Percentiles rank a stretch among this genome's conserved stretches.
Evolutionary conservation across 2,888 invertebrate genomes (phyloP).

Genomic region (Agonopterix arenella): DNA sequence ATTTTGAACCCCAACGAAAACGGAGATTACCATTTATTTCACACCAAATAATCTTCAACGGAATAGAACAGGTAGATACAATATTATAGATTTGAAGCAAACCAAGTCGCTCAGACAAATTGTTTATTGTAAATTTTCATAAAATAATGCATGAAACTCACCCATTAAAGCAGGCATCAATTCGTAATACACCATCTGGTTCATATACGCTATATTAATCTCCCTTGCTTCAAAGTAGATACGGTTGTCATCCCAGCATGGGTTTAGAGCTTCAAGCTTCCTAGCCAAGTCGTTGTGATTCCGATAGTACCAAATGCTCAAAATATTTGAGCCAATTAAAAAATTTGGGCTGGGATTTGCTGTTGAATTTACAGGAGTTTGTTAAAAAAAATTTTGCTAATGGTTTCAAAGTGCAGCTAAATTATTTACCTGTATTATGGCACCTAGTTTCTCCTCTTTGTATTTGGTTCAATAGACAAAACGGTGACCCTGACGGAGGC

Average conservation of each 20-base stretch:
- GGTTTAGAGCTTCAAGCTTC: constrained; percentile 81
- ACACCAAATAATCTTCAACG: too few species aligned
- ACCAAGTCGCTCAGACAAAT: too few species aligned
- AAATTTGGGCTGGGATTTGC: constrained; percentile 15
- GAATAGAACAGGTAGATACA: too few species aligned
- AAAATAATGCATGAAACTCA: not conserved
- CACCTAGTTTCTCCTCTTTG: constrained; percentile 38
- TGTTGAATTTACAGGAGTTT: not conserved
- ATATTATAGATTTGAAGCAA: too few species aligned
- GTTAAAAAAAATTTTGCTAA: too few species aligned
- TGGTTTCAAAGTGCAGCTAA: too few species aligned
- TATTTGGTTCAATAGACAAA: constrained; percentile 30
- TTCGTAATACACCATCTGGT: constrained; percentile 88
- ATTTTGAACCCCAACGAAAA: too few species aligned
- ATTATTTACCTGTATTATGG: constrained; percentile 33
- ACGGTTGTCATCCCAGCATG: constrained; percentile 91
- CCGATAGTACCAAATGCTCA: constrained; percentile 48
- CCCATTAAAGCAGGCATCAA: constrained; percentile 86
- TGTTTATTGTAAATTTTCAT: not conserved
- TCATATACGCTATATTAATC: constrained; percentile 84
- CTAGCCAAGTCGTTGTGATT: constrained; percentile 88
- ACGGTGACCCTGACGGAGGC: constrained; percentile 20
- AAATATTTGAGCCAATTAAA: constrained; percentile 24
- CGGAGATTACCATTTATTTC: too few species aligned
- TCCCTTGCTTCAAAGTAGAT: constrained; percentile 85